phyloP scores from a whole-genome alignment of 2,113 vertebrate species.

The Danionella cerebrum region DNA sequence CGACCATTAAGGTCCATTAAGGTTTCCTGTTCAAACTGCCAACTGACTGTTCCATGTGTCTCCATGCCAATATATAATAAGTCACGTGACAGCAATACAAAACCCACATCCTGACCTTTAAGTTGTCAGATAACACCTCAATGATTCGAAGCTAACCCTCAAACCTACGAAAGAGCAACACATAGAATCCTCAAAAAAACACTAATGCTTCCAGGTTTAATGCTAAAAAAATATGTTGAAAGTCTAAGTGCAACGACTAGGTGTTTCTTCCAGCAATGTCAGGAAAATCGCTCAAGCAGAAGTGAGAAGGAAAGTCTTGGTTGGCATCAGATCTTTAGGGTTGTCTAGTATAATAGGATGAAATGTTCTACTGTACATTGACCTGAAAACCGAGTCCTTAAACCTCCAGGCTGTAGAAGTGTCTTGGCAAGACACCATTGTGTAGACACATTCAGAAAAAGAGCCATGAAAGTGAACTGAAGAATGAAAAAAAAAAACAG shows the following conservation, averaged over 20 bases:
- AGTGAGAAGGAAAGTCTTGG: neutral
- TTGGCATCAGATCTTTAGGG: conserved; percentile 13
- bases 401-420: neutral
- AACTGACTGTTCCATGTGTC: neutral
- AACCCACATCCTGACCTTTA: neutral
- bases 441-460: conserved; percentile 7
- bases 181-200: neutral
- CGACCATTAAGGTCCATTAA: neutral
- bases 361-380: neutral
- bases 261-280: conserved; percentile 17
- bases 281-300: conserved; percentile 1
- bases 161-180: neutral
- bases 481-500: neutral
- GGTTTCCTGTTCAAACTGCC: neutral
- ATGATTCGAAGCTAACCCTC: neutral
- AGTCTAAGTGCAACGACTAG: neutral
- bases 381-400: neutral
- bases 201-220: neutral
- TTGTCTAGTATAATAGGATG: conserved; percentile 7
- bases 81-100: conserved; percentile 2
- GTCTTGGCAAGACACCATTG: conserved; percentile 9
- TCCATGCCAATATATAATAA: neutral
- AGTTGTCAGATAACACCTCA: neutral
- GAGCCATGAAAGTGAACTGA: neutral
- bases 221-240: neutral